These are phyloP conservation scores for Plotosus lineatus DNA, from an alignment of 2,113 vertebrate genomes.

Conservation along the genomic window DNA sequence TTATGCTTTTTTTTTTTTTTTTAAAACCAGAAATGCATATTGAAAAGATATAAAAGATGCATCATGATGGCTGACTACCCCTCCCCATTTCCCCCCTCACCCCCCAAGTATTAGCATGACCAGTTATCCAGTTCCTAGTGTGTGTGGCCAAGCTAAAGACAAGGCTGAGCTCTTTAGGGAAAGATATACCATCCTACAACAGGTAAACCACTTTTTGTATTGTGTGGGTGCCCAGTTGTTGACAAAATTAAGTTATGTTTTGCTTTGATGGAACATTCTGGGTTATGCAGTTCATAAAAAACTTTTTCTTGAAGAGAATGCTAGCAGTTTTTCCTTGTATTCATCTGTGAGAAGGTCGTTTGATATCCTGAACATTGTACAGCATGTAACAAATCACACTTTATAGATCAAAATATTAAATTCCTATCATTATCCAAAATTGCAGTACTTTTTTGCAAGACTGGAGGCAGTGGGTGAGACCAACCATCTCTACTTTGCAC, in stretches of 20 bases:
- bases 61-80: background rate
- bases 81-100: conserved; percentile 21
- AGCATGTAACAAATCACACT: too few relatives aligned
- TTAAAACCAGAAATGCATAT: too few relatives aligned
- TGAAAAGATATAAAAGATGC: background rate
- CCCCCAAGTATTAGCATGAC: conserved; percentile 92
- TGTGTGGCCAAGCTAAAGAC: conserved; percentile 86
- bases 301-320: too few relatives aligned
- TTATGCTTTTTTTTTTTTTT: background rate
- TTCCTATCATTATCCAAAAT: too few relatives aligned
- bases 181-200: conserved; percentile 88
- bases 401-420: too few relatives aligned
- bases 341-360: too few relatives aligned
- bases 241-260: background rate
- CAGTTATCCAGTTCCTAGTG: conserved; percentile 73
- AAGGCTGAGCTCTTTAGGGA: conserved; percentile 95
- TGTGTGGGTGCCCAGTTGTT: background rate
- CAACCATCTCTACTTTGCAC: too few relatives aligned
- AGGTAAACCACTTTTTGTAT: conserved; percentile 65
- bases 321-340: too few relatives aligned
- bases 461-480: too few relatives aligned
- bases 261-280: background rate
- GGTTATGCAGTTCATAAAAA: too few relatives aligned
- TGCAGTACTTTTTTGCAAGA: too few relatives aligned
- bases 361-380: too few relatives aligned